A percentile compares a stretch with the other conserved stretches of the same genome.
Evolutionary conservation across 2,888 invertebrate genomes (phyloP).

Genomic region (Melanotus villosus): DNA sequence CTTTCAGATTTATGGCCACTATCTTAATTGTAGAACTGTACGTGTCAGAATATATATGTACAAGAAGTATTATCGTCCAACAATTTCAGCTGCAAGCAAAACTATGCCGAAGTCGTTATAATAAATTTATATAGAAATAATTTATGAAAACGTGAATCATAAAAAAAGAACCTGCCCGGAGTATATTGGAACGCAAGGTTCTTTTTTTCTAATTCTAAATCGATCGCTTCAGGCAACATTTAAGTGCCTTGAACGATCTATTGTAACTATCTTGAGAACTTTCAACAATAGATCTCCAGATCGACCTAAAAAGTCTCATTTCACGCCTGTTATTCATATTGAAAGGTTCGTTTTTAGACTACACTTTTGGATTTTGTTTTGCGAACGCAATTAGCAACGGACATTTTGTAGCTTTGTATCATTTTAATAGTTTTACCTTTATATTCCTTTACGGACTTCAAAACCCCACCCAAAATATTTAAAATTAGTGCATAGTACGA

Average conservation of each 20-base stretch:
- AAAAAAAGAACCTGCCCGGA: conserved; percentile 39
- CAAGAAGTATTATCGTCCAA: conserved; percentile 26
- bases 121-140: conserved; percentile 38
- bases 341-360: conserved; percentile 58
- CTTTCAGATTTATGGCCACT: conserved; percentile 46
- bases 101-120: conserved; percentile 27
- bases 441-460: not conserved
- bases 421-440: conserved; percentile 1
- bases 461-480: too few relatives aligned
- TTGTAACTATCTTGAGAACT: conserved; percentile 48
- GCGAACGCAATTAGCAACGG: conserved; percentile 48
- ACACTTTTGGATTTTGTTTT: conserved; percentile 51
- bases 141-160: conserved; percentile 42
- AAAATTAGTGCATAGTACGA: too few relatives aligned
- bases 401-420: conserved; percentile 16
- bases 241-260: conserved; percentile 50
- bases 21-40: conserved; percentile 47
- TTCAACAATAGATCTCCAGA: conserved; percentile 49
- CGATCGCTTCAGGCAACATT: conserved; percentile 44
- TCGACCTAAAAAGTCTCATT: conserved; percentile 62
- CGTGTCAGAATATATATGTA: conserved; percentile 35
- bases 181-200: conserved; percentile 38
- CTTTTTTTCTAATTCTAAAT: conserved; percentile 46
- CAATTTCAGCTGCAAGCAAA: conserved; percentile 35
- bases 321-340: conserved; percentile 64